Evolutionary conservation across 2,888 invertebrate species (phyloP).

Genomic region (Ethmia dodecea): DNA sequence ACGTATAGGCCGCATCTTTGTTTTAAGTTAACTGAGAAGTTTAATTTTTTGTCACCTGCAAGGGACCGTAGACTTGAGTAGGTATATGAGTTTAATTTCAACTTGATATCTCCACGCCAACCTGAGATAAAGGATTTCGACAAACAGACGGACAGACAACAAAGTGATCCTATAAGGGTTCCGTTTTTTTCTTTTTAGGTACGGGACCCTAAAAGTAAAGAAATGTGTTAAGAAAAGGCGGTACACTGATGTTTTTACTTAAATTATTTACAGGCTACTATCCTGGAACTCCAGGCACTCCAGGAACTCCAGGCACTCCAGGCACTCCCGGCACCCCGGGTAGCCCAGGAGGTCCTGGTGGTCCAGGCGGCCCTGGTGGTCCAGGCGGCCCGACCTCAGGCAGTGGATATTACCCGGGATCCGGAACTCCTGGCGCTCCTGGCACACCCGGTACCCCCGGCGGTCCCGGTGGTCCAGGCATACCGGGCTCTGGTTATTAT

Average conservation of each 20-base stretch:
- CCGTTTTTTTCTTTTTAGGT: neutral
- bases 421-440: constrained; percentile 19
- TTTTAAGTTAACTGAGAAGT: no score
- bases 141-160: no score
- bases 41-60: no score
- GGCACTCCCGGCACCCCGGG: constrained; percentile 23
- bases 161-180: no score
- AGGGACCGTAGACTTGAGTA: no score
- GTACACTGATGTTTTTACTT: neutral
- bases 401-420: constrained; percentile 19
- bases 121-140: no score
- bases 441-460: constrained; percentile 17
- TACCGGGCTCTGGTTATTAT: constrained; percentile 1
- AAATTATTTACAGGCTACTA: constrained; percentile 19
- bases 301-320: constrained; percentile 47
- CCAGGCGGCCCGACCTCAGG: constrained; percentile 14
- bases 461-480: constrained; percentile 16
- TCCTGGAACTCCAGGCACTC: constrained; percentile 19
- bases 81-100: neutral
- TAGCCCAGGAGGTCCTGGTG: constrained; percentile 23
- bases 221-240: no score
- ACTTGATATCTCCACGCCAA: no score
- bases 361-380: constrained; percentile 1
- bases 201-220: no score
- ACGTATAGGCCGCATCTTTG: no score